phyloP scores from a whole-genome alignment of 2,888 invertebrate species.

The Charanyca ferruginea region DNA sequence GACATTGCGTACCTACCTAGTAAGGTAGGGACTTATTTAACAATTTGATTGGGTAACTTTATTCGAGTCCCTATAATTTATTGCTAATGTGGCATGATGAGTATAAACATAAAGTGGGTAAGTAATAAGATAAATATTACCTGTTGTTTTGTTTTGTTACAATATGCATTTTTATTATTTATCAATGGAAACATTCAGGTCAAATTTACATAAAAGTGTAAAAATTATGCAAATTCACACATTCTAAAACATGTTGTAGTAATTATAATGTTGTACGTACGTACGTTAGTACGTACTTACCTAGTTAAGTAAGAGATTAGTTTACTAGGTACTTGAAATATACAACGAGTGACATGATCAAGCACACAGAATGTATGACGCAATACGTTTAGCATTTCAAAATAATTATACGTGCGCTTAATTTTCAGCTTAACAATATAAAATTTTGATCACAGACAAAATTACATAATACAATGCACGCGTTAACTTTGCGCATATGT shows the following conservation, averaged over 20 bases:
- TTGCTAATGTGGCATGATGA: slow-evolving; percentile 4
- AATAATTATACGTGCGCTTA: slow-evolving; percentile 79
- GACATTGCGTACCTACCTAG: slow-evolving; percentile 32
- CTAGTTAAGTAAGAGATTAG: background rate
- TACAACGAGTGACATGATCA: slow-evolving; percentile 14
- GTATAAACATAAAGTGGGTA: background rate
- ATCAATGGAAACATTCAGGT: background rate
- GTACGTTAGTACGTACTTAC: too few relatives aligned
- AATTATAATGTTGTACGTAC: background rate
- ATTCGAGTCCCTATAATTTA: slow-evolving; percentile 7
- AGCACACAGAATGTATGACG: slow-evolving; percentile 76
- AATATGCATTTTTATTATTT: too few relatives aligned
- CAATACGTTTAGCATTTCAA: slow-evolving; percentile 68
- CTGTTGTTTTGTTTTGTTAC: too few relatives aligned
- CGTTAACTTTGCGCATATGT: slow-evolving; percentile 83
- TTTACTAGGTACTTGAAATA: background rate
- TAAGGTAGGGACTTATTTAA: slow-evolving; percentile 4
- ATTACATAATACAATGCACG: slow-evolving; percentile 87
- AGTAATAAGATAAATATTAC: background rate
- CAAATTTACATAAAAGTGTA: too few relatives aligned
- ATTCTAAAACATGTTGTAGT: too few relatives aligned
- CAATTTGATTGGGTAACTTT: slow-evolving; percentile 24
- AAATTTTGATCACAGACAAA: slow-evolving; percentile 90
- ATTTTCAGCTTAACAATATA: slow-evolving; percentile 88
- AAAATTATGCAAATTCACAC: too few relatives aligned